Base-by-base conservation (phyloP, 2,888 invertebrate species). In the Scaptodrosophila latifasciaeformis region DNA sequence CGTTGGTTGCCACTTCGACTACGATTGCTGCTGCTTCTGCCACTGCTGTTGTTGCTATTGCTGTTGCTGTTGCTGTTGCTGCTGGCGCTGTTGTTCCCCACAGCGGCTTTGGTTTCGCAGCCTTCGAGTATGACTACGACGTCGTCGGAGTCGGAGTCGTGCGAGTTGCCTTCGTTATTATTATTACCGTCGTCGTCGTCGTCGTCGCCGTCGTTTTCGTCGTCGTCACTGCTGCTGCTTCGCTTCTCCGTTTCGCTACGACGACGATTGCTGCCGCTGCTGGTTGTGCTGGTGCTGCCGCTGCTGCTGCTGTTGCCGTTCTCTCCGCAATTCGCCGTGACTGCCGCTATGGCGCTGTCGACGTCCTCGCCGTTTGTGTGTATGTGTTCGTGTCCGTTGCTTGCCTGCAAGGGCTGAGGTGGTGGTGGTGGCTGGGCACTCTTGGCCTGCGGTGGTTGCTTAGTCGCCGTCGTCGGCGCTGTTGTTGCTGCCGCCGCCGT, bases 381-480 rank as follows among this genome's bases (percentile, higher is more conserved):
- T 5, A 9, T 56, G 62, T 55, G 48, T 40, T 49, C 52, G 60
- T 30, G 49, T 6, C 44, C 42, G 53, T 60, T 75, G 75, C 72
- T 75, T 50, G 67, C 63, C 49, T 65, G 68, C 49, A 59, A 57
- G 35, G 71, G 75, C 58, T 54, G 72, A 54, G 67, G 39, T 29
- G 61, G 35, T 55, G 49, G 39, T 49, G 62, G 37, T 42, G 54
- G 61, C 52, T 57, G 13, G 13, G 37, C 42, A 57, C 59, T 61
- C 62, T 60, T 61, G 54, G 54, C 31, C 40, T 45, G 55, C 51
- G 63, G 59, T 53, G 65, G 67, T 60, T 65, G 66, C 59, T 70
- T 66, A 54, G 93, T 96, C 95, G 85, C 96, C 95, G 90, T 95
- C 96, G 93, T 96, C 95, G 90, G 95, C 96, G 89, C 95, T 45